Percentiles rank a stretch among this genome's conserved stretches.
phyloP scores from a whole-genome alignment of 2,113 vertebrate species.

The Cariama cristata region DNA sequence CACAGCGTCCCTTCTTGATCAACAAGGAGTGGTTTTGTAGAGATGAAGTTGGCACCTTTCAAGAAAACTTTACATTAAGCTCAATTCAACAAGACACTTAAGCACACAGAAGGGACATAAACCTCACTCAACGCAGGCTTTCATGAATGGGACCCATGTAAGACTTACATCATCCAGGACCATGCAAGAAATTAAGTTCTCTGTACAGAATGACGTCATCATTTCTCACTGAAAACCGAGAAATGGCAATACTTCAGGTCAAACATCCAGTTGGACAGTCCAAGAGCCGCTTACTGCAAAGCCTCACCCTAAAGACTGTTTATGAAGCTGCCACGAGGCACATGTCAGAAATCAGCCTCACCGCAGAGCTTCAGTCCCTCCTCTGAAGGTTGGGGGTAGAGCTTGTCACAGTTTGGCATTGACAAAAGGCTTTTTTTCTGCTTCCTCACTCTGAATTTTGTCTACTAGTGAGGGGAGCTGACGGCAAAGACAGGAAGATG shows the following conservation, averaged over 20 bases:
- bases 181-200: rapidly evolving
- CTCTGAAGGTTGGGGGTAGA: not conserved
- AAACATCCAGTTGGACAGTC: not conserved
- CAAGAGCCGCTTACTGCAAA: not conserved
- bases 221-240: not conserved
- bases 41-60: not conserved
- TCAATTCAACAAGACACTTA: not conserved
- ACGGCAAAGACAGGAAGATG: not conserved
- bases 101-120: not conserved
- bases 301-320: not conserved
- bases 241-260: not conserved
- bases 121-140: rapidly evolving
- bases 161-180: not conserved
- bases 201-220: not conserved
- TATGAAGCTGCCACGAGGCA: not conserved
- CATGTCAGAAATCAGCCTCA: not conserved
- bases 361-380: not conserved
- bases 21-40: not conserved
- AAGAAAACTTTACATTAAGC: not conserved
- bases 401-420: not conserved
- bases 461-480: not conserved
- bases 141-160: rapidly evolving
- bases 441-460: not conserved
- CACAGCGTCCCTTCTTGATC: not conserved
- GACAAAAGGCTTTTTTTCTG: not conserved